phyloP scores from a whole-genome alignment of 2,113 vertebrate species.

The Gnathonemus echidnorhynchus region DNA sequence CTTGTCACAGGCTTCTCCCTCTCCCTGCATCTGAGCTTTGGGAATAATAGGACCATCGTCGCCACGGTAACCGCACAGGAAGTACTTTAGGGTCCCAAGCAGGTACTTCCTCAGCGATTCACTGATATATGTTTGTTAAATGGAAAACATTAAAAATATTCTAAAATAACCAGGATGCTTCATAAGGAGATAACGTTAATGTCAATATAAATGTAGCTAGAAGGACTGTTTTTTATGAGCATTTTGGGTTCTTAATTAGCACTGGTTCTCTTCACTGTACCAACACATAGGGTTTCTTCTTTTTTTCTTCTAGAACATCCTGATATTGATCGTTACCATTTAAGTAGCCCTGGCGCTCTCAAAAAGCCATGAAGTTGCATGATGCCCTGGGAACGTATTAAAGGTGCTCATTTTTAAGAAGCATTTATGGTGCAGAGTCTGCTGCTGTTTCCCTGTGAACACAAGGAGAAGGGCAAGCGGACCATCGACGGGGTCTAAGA shows the following conservation, averaged over 20 bases:
- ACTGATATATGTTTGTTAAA: not conserved
- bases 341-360: not conserved
- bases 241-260: not conserved
- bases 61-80: slow-evolving; percentile 76
- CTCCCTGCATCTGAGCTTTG: slow-evolving; percentile 81
- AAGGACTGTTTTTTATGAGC: not conserved
- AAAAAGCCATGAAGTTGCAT: not conserved
- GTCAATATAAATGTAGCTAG: not conserved
- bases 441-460: not conserved
- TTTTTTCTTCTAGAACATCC: not conserved
- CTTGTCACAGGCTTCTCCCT: slow-evolving; percentile 77
- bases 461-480: not conserved
- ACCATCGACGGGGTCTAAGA: not conserved
- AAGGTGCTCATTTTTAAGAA: not conserved
- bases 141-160: not conserved
- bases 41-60: slow-evolving; percentile 78
- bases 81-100: slow-evolving; percentile 69
- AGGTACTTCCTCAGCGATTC: slow-evolving; percentile 55
- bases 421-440: not conserved
- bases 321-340: not conserved
- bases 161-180: not conserved
- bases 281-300: not conserved
- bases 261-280: not conserved
- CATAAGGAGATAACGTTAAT: not conserved
- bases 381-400: not conserved